Conservation (phyloP, 2,797 vertebrate genomes). For the Nannoperca obscura region DNA sequence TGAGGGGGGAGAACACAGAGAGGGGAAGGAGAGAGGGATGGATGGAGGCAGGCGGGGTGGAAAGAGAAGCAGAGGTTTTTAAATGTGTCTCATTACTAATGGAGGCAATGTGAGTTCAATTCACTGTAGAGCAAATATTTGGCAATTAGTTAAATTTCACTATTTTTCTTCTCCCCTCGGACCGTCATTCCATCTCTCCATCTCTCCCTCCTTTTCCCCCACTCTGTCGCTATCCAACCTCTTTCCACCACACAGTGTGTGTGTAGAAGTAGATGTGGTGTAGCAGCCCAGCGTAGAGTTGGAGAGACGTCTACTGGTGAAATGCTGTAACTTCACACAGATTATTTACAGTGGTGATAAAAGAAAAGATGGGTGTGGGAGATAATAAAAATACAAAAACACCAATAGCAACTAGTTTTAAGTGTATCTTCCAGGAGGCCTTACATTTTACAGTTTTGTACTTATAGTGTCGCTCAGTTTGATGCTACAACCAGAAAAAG, state of each 20-base stretch:
- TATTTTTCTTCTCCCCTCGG: conserved; percentile 29
- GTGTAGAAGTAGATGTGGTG: neutral
- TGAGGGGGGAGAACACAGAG: neutral
- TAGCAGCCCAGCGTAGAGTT: conserved; percentile 40
- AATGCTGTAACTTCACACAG: conserved; percentile 36
- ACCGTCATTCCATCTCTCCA: neutral
- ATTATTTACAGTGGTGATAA: neutral
- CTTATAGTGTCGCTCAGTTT: too few species aligned
- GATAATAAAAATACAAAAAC: too few species aligned
- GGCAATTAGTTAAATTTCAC: conserved; percentile 58
- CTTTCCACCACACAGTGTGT: neutral
- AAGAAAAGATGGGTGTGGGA: neutral
- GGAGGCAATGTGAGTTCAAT: conserved; percentile 48
- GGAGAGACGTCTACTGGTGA: conserved; percentile 77
- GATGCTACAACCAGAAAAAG: neutral
- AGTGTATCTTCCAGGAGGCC: neutral
- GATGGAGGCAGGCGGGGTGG: conserved; percentile 4
- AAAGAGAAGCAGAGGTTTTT: conserved; percentile 14
- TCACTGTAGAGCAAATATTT: conserved; percentile 71
- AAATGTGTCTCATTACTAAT: conserved; percentile 57
- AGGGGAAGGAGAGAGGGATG: conserved; percentile 4
- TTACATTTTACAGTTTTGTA: neutral
- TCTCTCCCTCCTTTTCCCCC: neutral
- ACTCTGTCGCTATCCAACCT: conserved; percentile 7
- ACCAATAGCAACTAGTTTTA: neutral